Evolutionary conservation across 2,797 vertebrate species (phyloP).

Genomic region (Gymnodraco acuticeps): DNA sequence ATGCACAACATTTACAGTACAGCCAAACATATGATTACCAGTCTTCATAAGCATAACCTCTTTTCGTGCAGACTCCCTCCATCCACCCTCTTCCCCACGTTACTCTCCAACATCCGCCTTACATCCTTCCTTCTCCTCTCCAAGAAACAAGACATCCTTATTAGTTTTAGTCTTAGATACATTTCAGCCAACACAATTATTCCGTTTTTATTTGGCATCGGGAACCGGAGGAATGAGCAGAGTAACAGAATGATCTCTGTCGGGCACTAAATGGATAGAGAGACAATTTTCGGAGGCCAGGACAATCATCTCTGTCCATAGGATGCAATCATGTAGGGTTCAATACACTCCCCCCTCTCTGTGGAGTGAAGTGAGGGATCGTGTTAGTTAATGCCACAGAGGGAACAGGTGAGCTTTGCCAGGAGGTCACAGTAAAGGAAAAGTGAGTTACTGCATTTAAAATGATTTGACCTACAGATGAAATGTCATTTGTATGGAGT

Average conservation of each 20-base stretch:
- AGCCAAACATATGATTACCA: constrained; percentile 6
- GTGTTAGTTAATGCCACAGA: constrained; percentile 24
- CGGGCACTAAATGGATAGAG: not conserved
- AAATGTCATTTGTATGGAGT: constrained; percentile 17
- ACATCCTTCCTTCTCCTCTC: not conserved
- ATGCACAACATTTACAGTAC: not conserved
- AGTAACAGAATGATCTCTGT: constrained; percentile 9
- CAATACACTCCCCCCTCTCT: not conserved
- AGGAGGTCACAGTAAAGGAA: constrained; percentile 12
- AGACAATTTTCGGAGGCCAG: not conserved
- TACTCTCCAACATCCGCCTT: not conserved
- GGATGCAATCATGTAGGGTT: constrained; percentile 25
- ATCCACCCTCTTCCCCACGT: not conserved
- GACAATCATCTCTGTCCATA: constrained; percentile 19
- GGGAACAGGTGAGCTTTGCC: constrained; percentile 15
- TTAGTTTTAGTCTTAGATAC: constrained; percentile 26
- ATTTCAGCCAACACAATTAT: constrained; percentile 36
- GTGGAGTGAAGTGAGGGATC: constrained; percentile 2
- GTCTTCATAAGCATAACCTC: not conserved
- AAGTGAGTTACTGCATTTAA: constrained; percentile 22
- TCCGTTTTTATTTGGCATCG: constrained; percentile 22
- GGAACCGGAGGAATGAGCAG: not conserved
- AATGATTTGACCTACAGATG: constrained; percentile 3
- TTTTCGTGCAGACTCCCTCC: not conserved
- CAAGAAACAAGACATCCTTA: constrained; percentile 10